These are phyloP conservation scores for Oryzias celebensis DNA, from an alignment of 2,113 vertebrate genomes.

Conservation along the genomic window DNA sequence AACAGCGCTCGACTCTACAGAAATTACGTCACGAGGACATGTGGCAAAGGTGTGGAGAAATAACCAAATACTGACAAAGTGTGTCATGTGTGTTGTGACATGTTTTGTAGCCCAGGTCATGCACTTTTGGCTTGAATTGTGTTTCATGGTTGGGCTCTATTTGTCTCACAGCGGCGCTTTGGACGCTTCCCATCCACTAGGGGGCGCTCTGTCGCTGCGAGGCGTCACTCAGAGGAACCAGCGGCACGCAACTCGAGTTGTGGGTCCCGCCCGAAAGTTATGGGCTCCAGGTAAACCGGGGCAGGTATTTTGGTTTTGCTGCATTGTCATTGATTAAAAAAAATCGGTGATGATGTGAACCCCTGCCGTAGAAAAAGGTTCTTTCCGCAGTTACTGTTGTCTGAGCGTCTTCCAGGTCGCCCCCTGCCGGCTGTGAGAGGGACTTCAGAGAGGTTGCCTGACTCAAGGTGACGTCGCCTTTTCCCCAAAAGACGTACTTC, in stretches of 20 bases:
- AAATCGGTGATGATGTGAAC: constrained; percentile 19
- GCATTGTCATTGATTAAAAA: constrained; percentile 24
- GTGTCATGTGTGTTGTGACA: not conserved
- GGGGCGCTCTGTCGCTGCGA: constrained; percentile 52
- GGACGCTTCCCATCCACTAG: constrained; percentile 60
- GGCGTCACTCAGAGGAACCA: constrained; percentile 33
- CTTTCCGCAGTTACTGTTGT: constrained; percentile 68
- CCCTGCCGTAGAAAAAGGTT: not conserved
- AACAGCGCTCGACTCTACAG: not conserved
- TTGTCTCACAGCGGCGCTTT: constrained; percentile 76
- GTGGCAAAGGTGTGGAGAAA: constrained; percentile 59
- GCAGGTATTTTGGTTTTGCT: constrained; percentile 57
- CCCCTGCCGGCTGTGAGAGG: constrained; percentile 25
- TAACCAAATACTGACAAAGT: constrained; percentile 10
- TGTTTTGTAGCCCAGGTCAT: constrained; percentile 10
- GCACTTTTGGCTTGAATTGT: constrained; percentile 29
- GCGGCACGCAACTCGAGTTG: constrained; percentile 34
- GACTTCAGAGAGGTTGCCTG: constrained; percentile 31
- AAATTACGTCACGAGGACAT: constrained; percentile 9
- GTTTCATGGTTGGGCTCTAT: constrained; percentile 77
- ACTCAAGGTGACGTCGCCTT: constrained; percentile 49
- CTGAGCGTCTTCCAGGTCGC: constrained; percentile 72
- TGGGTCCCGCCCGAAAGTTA: constrained; percentile 48
- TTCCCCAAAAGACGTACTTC: too few species aligned
- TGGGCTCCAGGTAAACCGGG: constrained; percentile 70